Evolutionary conservation across 2,888 invertebrate genomes (phyloP).

Genomic region (Lochmaea crataegi): DNA sequence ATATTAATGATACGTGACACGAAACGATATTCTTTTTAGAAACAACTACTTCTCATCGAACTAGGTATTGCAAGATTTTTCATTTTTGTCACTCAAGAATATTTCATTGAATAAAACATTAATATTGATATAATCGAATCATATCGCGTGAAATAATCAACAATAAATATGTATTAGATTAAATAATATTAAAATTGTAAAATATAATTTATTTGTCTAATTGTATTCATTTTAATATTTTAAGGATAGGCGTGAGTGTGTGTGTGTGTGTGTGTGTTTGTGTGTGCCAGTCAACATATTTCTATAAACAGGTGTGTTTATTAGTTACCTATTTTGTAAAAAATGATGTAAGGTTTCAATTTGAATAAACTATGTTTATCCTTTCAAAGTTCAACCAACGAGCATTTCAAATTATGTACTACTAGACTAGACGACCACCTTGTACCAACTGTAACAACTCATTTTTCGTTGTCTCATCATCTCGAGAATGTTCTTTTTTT

Average conservation of each 20-base stretch:
- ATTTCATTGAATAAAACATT: background rate
- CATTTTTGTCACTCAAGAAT: background rate
- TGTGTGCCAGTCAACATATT: too few species aligned
- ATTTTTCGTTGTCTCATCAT: constrained; percentile 33
- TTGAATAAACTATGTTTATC: too few species aligned
- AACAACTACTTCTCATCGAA: background rate
- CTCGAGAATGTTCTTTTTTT: constrained; percentile 18
- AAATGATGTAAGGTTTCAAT: too few species aligned
- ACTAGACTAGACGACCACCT: too few species aligned
- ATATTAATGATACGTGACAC: too few species aligned
- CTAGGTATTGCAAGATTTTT: background rate
- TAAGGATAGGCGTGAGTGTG: too few species aligned
- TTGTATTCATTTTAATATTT: background rate
- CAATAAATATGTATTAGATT: background rate
- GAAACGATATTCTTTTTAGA: too few species aligned
- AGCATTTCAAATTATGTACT: background rate
- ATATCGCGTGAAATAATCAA: background rate
- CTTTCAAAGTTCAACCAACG: background rate
- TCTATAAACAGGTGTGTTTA: too few species aligned
- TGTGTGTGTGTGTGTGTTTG: too few species aligned
- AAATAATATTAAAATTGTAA: background rate
- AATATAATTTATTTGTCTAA: background rate
- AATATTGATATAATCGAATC: background rate
- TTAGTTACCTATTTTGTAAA: too few species aligned
- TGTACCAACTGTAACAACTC: constrained; percentile 5